These are phyloP conservation scores for Dreissena polymorpha DNA, from an alignment of 1,140 invertebrate species.

Conservation along the genomic window DNA sequence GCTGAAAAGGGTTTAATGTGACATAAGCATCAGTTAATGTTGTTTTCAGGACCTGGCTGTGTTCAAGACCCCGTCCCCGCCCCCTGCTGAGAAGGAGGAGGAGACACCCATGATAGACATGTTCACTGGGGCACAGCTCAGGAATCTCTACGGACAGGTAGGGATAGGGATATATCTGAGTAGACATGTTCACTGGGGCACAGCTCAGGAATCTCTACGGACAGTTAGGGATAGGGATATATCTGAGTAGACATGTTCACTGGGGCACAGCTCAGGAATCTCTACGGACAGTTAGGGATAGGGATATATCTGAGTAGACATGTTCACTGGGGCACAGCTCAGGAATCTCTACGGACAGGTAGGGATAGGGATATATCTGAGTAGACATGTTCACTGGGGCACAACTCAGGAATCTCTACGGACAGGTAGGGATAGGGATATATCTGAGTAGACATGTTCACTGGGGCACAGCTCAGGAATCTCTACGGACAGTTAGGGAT, in stretches of 20 bases:
- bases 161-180: too few relatives aligned
- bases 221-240: too few relatives aligned
- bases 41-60: slow-evolving; percentile 72
- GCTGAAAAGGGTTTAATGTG: too few relatives aligned
- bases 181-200: slow-evolving; percentile 76
- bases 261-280: slow-evolving; percentile 70
- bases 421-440: too few relatives aligned
- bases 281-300: slow-evolving; percentile 78
- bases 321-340: slow-evolving; percentile 76
- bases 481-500: slow-evolving; percentile 77
- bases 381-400: slow-evolving; percentile 76
- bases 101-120: slow-evolving; percentile 70
- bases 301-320: too few relatives aligned
- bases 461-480: slow-evolving; percentile 71
- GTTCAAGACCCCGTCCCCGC: slow-evolving; percentile 73
- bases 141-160: slow-evolving; percentile 74
- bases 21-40: too few relatives aligned
- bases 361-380: too few relatives aligned
- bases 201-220: slow-evolving; percentile 71
- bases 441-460: slow-evolving; percentile 77
- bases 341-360: slow-evolving; percentile 74
- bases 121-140: slow-evolving; percentile 76
- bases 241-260: slow-evolving; percentile 77
- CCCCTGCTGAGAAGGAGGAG: slow-evolving; percentile 63
- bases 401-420: slow-evolving; percentile 70